Base-by-base conservation (phyloP, 2,888 invertebrate genomes). In the Mactromeris polynyma region DNA sequence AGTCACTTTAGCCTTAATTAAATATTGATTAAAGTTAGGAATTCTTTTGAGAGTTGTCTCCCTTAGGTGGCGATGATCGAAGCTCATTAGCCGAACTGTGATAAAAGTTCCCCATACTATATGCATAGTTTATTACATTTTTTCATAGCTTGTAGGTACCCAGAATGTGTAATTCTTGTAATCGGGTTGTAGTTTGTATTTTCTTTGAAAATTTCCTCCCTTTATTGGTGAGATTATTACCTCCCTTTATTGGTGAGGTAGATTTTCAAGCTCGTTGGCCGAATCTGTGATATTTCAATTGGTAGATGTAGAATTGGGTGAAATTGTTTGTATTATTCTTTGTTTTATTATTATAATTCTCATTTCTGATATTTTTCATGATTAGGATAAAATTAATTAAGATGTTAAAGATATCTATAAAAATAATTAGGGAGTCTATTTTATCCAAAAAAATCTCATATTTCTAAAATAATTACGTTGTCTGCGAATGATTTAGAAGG, bases 261-360 rank as follows among this genome's bases (percentile, higher is more conserved):
- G 19, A 11, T 81, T 80, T 86, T 86, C 81, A 81, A 86, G 89
- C 89, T 89, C 89, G 42, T 51, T 78, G 79, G 89, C 89, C 69
- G 11, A 79, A 69, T 78, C 89, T 89, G 89, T 89, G 89, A 89
- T 89, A 89, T 64, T 64, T 64, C 21, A 3, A n/a, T 58, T 64
- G 21, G 31, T 73, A 33, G 36, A 21, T 6, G 14, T 54, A 80
- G 33, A 26, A 81, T 51, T 58, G 51, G 36, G 21, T 81, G 54
- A 54, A 36, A 38, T 36, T 58, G n/a, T 64, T 26, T 64, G 11
- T 64, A 26, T 26, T 26, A 4, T 64, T 9, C n/a, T 26, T 58
- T 51, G n/a, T 9, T 58, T 58, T 9, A 21, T 54, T n/a, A n/a
- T 58, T 58, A 58, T 58, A 58, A n/a, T 58, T 58, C 21, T 21